A percentile compares a stretch with the other conserved stretches of the same genome.
Evolutionary conservation across 2,113 vertebrate species (phyloP).

Genomic region (Henicopernis longicauda): DNA sequence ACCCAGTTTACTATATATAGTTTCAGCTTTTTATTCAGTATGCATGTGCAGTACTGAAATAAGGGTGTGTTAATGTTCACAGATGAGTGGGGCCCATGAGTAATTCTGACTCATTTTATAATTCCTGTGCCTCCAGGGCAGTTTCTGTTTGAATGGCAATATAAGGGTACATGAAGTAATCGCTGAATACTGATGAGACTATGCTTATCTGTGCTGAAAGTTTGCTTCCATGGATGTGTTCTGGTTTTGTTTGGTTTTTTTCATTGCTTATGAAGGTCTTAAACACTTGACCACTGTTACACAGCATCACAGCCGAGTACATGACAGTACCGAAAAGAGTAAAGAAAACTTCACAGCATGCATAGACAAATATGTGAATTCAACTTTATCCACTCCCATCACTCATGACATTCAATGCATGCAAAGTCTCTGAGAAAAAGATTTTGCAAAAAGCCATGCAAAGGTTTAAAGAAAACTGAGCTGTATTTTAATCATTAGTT

Average conservation of each 20-base stretch:
- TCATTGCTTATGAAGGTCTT: background rate
- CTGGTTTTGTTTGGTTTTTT: background rate
- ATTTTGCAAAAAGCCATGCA: conserved; percentile 26
- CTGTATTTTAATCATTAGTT: background rate
- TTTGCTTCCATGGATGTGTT: background rate
- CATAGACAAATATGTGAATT: background rate
- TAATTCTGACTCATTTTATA: background rate
- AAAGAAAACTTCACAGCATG: conserved; percentile 1
- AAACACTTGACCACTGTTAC: background rate
- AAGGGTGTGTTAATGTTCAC: background rate
- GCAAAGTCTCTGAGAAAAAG: background rate
- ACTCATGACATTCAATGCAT: background rate
- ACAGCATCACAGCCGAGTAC: background rate
- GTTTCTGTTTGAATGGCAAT: background rate
- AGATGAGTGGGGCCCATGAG: background rate
- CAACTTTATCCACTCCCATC: background rate
- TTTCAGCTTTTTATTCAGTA: background rate
- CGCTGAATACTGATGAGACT: background rate
- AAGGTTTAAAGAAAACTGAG: background rate
- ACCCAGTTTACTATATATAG: background rate
- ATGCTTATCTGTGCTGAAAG: background rate
- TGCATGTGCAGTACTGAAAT: background rate
- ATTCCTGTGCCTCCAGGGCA: background rate
- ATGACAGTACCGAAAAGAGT: background rate
- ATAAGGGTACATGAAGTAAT: background rate